A percentile compares a stretch with the other conserved stretches of the same genome.
phyloP scores from a whole-genome alignment of 2,797 vertebrate species.

The Chromobotia macracanthus region DNA sequence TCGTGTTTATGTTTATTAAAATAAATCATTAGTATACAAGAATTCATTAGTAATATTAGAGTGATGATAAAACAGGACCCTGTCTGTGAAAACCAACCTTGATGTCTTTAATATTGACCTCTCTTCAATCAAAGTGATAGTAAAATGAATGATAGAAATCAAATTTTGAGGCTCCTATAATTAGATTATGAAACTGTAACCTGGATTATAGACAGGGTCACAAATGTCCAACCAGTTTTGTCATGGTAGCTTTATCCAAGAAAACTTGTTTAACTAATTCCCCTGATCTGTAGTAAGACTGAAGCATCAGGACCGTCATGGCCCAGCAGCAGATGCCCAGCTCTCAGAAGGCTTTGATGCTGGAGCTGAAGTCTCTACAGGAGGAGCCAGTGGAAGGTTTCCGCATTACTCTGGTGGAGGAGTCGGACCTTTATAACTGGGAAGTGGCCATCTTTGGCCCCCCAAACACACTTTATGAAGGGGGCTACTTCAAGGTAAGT shows the following conservation, averaged over 20 bases:
- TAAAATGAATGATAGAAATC: no score
- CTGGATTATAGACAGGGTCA: no score
- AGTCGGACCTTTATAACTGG: slow-evolving; percentile 96
- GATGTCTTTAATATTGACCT: no score
- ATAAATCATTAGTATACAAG: no score
- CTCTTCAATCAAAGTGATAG: no score
- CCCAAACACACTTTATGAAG: slow-evolving; percentile 92
- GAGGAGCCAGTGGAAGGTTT: slow-evolving; percentile 96
- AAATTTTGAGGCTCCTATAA: no score
- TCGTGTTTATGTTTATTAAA: no score
- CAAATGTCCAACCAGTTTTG: neutral
- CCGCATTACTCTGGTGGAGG: slow-evolving; percentile 92
- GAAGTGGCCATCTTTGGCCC: slow-evolving; percentile 95
- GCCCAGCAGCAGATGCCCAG: slow-evolving; percentile 95
- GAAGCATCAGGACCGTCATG: slow-evolving; percentile 71
- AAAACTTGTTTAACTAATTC: neutral
- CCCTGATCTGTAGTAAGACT: slow-evolving; percentile 45
- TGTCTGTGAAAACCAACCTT: no score
- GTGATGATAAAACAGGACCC: no score
- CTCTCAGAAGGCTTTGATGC: slow-evolving; percentile 95
- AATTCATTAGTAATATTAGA: no score
- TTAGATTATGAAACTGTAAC: no score
- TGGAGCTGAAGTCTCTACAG: slow-evolving; percentile 93
- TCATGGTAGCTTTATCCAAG: neutral
- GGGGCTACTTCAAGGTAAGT: slow-evolving; percentile 94